Evolutionary conservation across 2,113 vertebrate species (phyloP).

Genomic region (Alosa alosa): DNA sequence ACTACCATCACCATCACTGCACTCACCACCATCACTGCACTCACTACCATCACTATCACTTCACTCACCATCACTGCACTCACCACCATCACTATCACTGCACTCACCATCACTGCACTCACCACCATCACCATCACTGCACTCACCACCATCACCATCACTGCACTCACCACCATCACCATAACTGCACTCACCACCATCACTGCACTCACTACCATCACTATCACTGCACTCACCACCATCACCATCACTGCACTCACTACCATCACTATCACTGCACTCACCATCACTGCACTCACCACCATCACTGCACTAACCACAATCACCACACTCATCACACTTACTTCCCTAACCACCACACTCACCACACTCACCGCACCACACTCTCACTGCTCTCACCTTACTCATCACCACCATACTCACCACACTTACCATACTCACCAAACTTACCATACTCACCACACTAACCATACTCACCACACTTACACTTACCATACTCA

Average conservation of each 20-base stretch:
- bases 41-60: too few relatives aligned
- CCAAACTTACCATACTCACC: neutral
- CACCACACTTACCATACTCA: neutral
- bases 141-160: neutral
- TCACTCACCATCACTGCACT: neutral
- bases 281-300: neutral
- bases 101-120: too few relatives aligned
- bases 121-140: too few relatives aligned
- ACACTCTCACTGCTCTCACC: too few relatives aligned
- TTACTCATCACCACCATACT: too few relatives aligned
- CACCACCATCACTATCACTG: constrained; percentile 50
- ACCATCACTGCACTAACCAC: neutral
- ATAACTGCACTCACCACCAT: too few relatives aligned
- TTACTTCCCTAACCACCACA: neutral
- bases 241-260: neutral
- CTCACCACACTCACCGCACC: neutral
- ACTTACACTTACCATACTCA: too few relatives aligned
- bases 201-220: too few relatives aligned
- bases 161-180: too few relatives aligned
- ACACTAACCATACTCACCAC: neutral
- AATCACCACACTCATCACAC: neutral
- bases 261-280: too few relatives aligned
- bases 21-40: neutral
- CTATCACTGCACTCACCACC: too few relatives aligned
- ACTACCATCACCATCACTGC: neutral